These are phyloP conservation scores for Sinonovacula constricta DNA, from an alignment of 1,140 invertebrate species.

Conservation along the genomic window DNA sequence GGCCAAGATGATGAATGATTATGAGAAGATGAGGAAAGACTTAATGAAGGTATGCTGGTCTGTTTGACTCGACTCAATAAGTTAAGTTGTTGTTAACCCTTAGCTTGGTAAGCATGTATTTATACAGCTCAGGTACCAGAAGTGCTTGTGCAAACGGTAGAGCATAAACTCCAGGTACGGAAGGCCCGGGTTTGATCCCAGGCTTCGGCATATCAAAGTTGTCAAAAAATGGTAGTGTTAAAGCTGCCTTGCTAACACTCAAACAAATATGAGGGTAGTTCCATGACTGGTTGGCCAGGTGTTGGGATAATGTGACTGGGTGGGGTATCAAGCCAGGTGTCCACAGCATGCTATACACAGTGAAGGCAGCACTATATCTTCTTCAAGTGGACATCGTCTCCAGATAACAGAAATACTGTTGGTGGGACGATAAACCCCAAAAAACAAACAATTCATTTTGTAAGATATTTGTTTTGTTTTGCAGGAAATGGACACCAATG, in stretches of 20 bases:
- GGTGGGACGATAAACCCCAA: background rate
- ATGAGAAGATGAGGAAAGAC: slow-evolving; percentile 77
- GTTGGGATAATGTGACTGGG: background rate
- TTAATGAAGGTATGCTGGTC: slow-evolving; percentile 69
- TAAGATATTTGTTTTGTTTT: background rate
- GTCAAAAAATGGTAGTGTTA: background rate
- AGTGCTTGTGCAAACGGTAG: too few species aligned
- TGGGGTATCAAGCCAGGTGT: background rate
- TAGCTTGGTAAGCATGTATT: too few species aligned
- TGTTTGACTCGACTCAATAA: too few species aligned
- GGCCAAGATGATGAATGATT: slow-evolving; percentile 75
- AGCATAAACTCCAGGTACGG: too few species aligned
- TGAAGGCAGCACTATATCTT: background rate
- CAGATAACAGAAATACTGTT: background rate
- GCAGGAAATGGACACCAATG: slow-evolving; percentile 75
- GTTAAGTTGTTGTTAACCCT: too few species aligned
- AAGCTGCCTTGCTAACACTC: background rate
- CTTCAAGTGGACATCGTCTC: background rate
- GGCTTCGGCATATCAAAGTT: background rate
- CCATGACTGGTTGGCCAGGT: background rate
- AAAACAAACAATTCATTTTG: slow-evolving; percentile 63
- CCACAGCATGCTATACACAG: background rate
- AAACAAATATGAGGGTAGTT: background rate
- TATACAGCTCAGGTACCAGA: too few species aligned
- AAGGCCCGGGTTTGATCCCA: too few species aligned